A percentile compares a stretch with the other conserved stretches of the same genome.
Evolutionary conservation across 2,888 invertebrate species (phyloP).

Genomic region (Xestia xanthographa): DNA sequence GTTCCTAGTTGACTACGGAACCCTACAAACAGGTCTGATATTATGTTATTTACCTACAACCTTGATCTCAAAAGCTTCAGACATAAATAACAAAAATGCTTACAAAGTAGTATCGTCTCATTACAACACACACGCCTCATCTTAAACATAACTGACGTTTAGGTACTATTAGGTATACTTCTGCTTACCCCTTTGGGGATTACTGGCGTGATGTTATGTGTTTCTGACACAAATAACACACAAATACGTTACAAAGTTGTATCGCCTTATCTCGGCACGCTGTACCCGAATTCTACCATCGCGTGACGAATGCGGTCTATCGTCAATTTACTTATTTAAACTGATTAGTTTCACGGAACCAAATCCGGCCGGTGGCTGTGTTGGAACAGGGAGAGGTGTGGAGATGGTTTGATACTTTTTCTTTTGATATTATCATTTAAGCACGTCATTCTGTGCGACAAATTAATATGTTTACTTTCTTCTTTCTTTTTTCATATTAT

Average conservation of each 20-base stretch:
- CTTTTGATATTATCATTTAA: no score
- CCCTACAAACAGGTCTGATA: no score
- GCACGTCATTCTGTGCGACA: no score
- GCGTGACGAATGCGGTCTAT: constrained; percentile 79
- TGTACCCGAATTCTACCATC: constrained; percentile 68
- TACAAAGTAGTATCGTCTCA: no score
- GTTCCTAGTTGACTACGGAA: no score
- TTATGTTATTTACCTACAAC: no score
- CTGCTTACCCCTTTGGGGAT: background rate
- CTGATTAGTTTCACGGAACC: constrained; percentile 89
- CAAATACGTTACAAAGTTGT: background rate
- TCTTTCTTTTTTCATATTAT: no score
- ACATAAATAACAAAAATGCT: no score
- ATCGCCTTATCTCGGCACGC: constrained; percentile 13
- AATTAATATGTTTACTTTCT: no score
- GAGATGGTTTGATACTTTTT: constrained; percentile 38
- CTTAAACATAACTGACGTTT: background rate
- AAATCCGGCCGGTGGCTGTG: constrained; percentile 87
- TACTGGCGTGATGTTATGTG: background rate
- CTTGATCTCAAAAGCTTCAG: no score
- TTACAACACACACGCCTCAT: background rate
- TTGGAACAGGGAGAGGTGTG: constrained; percentile 43
- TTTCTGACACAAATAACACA: constrained; percentile 12
- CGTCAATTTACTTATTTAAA: constrained; percentile 88
- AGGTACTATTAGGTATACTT: background rate